These are phyloP conservation scores for Rhyacichthys aspro DNA, from an alignment of 2,797 vertebrate genomes.

Conservation along the genomic window DNA sequence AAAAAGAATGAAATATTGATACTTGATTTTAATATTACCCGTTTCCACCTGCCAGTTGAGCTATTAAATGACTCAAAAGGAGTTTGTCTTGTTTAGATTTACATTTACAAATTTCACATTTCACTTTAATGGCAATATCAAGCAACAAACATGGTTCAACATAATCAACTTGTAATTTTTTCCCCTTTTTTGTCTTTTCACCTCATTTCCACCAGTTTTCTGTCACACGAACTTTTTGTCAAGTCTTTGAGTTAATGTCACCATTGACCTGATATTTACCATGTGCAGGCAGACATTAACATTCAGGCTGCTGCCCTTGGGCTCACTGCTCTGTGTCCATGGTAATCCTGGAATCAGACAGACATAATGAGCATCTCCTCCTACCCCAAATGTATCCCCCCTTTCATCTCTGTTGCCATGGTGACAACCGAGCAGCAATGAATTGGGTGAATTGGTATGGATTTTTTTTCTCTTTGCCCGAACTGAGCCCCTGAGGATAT, in stretches of 20 bases:
- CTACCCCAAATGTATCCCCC: constrained; percentile 29
- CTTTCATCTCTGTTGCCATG: constrained; percentile 62
- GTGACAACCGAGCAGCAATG: constrained; percentile 27
- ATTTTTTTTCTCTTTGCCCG: constrained; percentile 11
- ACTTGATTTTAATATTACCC: no score
- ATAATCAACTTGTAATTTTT: no score
- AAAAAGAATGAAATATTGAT: neutral
- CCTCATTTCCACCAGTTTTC: no score
- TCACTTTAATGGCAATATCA: no score
- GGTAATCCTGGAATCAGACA: constrained; percentile 47
- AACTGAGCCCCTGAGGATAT: constrained; percentile 8
- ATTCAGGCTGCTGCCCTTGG: constrained; percentile 24
- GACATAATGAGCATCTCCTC: constrained; percentile 46
- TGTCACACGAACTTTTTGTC: no score
- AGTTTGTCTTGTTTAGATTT: no score
- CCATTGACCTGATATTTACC: neutral
- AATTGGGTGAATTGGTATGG: constrained; percentile 25
- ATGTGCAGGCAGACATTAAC: constrained; percentile 31
- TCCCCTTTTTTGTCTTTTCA: no score
- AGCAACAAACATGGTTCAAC: no score
- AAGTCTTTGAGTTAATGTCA: no score
- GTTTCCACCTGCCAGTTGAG: no score
- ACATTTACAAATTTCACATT: no score
- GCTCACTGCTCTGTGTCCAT: constrained; percentile 34
- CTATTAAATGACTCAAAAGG: no score